Conservation (phyloP, 2,113 vertebrate species). For the Brachirus orientalis region DNA sequence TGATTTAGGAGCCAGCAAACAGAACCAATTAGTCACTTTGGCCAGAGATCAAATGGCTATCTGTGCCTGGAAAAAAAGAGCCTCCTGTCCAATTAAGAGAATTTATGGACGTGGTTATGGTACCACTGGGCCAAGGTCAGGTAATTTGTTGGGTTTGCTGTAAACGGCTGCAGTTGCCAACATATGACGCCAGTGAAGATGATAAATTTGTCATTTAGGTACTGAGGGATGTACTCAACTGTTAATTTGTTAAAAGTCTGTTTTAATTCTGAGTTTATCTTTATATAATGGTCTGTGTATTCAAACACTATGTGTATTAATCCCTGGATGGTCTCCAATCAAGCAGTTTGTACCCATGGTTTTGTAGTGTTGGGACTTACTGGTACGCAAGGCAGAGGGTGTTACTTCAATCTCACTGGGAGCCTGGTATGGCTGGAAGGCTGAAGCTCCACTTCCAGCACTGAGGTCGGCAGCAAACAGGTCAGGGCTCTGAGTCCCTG, state of each 20-base stretch:
- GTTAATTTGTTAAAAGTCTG: conserved; percentile 6
- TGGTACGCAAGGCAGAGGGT: conserved; percentile 92
- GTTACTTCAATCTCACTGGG: conserved; percentile 98
- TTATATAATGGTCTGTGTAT: background rate
- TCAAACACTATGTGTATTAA: background rate
- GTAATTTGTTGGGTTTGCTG: conserved; percentile 56
- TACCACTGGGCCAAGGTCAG: conserved; percentile 21
- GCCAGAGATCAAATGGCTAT: conserved; percentile 58
- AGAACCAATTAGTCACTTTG: conserved; percentile 68
- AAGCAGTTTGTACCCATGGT: too few species aligned
- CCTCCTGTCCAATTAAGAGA: conserved; percentile 65
- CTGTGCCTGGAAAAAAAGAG: conserved; percentile 31
- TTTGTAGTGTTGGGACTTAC: conserved; percentile 86
- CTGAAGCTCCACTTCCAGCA: conserved; percentile 73
- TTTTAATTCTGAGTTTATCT: too few species aligned
- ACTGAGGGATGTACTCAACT: background rate
- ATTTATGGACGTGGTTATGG: conserved; percentile 48
- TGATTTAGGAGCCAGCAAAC: conserved; percentile 68
- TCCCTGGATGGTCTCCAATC: too few species aligned
- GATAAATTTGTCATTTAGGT: conserved; percentile 1
- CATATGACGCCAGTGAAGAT: conserved; percentile 26
- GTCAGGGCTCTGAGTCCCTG: conserved; percentile 96
- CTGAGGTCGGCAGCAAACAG: conserved; percentile 87
- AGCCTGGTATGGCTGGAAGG: conserved; percentile 93
- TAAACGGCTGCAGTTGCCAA: conserved; percentile 21